Evolutionary conservation across 1,140 invertebrate species (phyloP).

Genomic region (Drosophila cardini): DNA sequence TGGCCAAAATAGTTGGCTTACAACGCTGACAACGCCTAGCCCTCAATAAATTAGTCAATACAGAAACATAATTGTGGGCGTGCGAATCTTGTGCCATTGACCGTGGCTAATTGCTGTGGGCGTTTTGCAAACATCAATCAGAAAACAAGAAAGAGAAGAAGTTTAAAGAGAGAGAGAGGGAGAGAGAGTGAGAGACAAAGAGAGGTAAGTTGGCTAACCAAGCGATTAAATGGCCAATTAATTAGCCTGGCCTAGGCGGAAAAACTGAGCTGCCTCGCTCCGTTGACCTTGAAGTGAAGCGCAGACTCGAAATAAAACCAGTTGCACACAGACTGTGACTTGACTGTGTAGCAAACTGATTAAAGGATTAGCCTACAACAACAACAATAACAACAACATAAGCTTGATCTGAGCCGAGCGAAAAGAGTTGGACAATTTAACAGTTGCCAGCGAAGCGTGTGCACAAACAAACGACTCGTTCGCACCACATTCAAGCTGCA

Average conservation of each 20-base stretch:
- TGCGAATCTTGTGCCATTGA: slow-evolving; percentile 71
- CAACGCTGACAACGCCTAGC: slow-evolving; percentile 57
- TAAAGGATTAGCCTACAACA: slow-evolving; percentile 68
- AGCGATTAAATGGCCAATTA: slow-evolving; percentile 77
- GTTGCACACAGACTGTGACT: slow-evolving; percentile 25
- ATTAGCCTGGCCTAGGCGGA: slow-evolving; percentile 58
- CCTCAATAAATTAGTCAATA: slow-evolving; percentile 53
- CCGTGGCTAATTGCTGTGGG: slow-evolving; percentile 70
- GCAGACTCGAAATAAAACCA: slow-evolving; percentile 36
- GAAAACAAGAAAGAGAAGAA: slow-evolving; percentile 3
- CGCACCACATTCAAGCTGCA: slow-evolving; percentile 21
- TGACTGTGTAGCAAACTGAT: slow-evolving; percentile 54
- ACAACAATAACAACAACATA: background rate
- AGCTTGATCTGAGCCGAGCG: slow-evolving; percentile 18
- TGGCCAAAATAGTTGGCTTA: slow-evolving; percentile 64
- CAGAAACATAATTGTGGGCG: slow-evolving; percentile 46
- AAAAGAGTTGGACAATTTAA: slow-evolving; percentile 4
- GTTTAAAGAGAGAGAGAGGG: background rate
- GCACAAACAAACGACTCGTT: slow-evolving; percentile 57
- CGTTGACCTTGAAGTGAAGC: slow-evolving; percentile 62
- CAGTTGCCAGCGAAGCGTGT: slow-evolving; percentile 50
- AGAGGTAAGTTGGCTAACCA: slow-evolving; percentile 19
- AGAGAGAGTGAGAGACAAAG: background rate
- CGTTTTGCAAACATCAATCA: slow-evolving; percentile 71
- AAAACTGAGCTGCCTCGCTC: slow-evolving; percentile 20